These are phyloP conservation scores for Brachionus paranguensis DNA, from an alignment of 1,140 invertebrate species.

Conservation along the genomic window DNA sequence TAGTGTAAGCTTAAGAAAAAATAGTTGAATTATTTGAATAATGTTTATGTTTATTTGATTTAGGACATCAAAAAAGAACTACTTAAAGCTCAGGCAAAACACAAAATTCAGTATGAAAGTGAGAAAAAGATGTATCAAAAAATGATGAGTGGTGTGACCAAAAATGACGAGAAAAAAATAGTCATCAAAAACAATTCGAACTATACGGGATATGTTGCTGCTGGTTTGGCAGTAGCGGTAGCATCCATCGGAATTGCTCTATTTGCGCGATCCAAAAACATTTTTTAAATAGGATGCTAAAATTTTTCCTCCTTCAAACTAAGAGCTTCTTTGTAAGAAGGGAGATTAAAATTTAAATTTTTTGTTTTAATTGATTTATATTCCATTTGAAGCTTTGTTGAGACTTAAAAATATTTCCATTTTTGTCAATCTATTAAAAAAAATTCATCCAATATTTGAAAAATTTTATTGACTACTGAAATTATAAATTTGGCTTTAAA, in stretches of 20 bases:
- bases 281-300: not conserved
- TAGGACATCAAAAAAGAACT: conserved; percentile 34
- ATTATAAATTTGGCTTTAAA: not conserved
- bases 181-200: not conserved
- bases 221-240: not conserved
- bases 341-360: not conserved
- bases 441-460: not conserved
- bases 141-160: conserved; percentile 11
- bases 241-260: conserved; percentile 6
- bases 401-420: not conserved
- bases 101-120: conserved; percentile 29
- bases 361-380: not conserved
- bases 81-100: conserved; percentile 14
- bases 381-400: not conserved
- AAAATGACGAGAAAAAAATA: conserved; percentile 6
- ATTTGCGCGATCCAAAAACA: conserved; percentile 18
- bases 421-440: not conserved
- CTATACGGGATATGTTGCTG: not conserved
- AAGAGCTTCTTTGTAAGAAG: not conserved
- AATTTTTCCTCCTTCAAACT: too few species aligned
- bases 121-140: conserved; percentile 39
- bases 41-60: not conserved
- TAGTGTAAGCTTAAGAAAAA: not conserved
- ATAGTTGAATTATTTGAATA: not conserved
- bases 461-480: not conserved